Percentiles rank a stretch among this genome's conserved stretches.
Conservation (phyloP, 2,888 invertebrate genomes). For the Dendrolimus houi region DNA sequence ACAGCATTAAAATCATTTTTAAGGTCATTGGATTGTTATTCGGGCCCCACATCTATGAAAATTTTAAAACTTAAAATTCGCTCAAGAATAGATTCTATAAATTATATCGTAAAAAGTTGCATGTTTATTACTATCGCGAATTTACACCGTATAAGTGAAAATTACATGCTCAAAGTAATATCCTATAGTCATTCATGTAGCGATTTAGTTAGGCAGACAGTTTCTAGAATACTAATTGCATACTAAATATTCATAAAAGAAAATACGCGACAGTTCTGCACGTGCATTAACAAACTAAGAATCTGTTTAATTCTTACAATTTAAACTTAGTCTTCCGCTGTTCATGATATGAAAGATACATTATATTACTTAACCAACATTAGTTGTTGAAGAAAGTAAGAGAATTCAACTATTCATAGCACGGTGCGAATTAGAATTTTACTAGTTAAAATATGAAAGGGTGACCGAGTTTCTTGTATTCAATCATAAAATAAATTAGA, state of each 20-base stretch:
- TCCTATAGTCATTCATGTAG: neutral
- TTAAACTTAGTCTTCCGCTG: neutral
- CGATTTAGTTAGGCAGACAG: neutral
- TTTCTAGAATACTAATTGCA: neutral
- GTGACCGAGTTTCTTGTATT: conserved; percentile 20
- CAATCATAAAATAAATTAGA: conserved; percentile 26
- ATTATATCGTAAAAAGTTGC: too few relatives aligned
- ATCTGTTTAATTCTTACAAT: neutral
- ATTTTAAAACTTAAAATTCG: too few relatives aligned
- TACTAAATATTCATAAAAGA: neutral
- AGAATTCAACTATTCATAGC: neutral
- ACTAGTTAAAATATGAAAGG: conserved; percentile 15
- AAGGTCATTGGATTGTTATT: too few relatives aligned
- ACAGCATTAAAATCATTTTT: too few relatives aligned
- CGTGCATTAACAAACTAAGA: neutral
- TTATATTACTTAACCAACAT: neutral
- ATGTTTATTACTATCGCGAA: neutral
- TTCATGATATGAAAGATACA: neutral
- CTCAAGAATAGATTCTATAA: too few relatives aligned
- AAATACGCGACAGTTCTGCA: neutral
- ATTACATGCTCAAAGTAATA: neutral
- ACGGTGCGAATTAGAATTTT: neutral
- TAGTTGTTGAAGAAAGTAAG: neutral
- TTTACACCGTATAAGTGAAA: neutral
- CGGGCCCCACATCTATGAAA: too few relatives aligned